Conservation (phyloP, 1,140 invertebrate species). For the Drosophila pachea region DNA sequence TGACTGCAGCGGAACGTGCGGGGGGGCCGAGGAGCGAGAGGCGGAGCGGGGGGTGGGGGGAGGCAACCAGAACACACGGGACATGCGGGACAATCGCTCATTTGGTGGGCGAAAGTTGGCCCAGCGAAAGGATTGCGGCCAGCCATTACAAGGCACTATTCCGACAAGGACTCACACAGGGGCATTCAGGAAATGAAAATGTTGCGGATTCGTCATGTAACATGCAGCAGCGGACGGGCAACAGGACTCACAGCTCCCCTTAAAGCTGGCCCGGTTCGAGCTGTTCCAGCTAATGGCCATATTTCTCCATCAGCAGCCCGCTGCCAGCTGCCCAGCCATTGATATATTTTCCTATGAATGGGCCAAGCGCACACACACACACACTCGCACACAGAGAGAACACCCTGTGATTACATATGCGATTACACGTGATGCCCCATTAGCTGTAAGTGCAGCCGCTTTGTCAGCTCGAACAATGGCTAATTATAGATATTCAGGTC, state of each 20-base stretch:
- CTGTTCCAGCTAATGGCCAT: slow-evolving; percentile 24
- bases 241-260: neutral
- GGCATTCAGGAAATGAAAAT: slow-evolving; percentile 71
- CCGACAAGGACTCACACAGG: slow-evolving; percentile 19
- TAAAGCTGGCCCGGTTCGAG: neutral
- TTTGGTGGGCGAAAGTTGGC: slow-evolving; percentile 35
- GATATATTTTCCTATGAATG: too few species aligned
- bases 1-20: too few species aligned
- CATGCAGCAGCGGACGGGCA: slow-evolving; percentile 34
- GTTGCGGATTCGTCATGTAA: slow-evolving; percentile 51
- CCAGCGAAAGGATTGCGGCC: slow-evolving; percentile 29
- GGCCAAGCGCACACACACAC: neutral
- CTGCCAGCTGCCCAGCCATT: slow-evolving; percentile 8
- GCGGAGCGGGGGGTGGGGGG: neutral
- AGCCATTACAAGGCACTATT: neutral
- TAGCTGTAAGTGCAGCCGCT: too few species aligned
- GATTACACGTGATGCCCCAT: too few species aligned
- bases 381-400: neutral
- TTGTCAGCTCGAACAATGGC: too few species aligned
- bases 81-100: slow-evolving; percentile 15
- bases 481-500: neutral
- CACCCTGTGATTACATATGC: neutral
- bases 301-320: slow-evolving; percentile 14
- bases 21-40: too few species aligned
- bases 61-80: slow-evolving; percentile 2